A percentile compares a stretch with the other conserved stretches of the same genome.
Evolutionary conservation across 2,113 vertebrate species (phyloP).

Genomic region (Phalacrocorax aristotelis): DNA sequence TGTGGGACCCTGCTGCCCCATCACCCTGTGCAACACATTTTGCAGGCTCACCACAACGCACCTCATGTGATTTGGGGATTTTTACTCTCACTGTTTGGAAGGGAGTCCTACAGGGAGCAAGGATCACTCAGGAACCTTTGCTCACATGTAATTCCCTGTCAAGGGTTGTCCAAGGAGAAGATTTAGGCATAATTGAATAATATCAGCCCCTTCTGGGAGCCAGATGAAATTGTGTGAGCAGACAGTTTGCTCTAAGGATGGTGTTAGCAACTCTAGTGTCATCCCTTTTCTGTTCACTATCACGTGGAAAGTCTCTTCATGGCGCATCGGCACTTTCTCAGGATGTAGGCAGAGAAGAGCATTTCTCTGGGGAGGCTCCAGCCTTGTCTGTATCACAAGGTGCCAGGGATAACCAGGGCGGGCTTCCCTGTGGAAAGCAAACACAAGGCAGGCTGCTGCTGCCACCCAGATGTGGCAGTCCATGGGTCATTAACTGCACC

Average conservation of each 20-base stretch:
- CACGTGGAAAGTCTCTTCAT: background rate
- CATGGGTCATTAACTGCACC: background rate
- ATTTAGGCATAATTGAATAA: background rate
- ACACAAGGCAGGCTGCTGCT: background rate
- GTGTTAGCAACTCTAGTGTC: background rate
- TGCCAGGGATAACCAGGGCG: background rate
- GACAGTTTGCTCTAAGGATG: background rate
- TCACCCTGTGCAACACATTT: no score
- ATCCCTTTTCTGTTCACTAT: background rate
- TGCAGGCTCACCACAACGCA: background rate
- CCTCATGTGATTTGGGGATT: background rate
- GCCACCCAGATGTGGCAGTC: no score
- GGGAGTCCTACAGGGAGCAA: background rate
- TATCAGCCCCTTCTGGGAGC: background rate
- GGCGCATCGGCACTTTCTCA: background rate
- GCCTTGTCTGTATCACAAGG: fast-evolving
- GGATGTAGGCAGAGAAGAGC: background rate
- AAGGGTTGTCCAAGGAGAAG: background rate
- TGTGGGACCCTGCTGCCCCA: background rate
- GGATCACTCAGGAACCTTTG: background rate
- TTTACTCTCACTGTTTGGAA: background rate
- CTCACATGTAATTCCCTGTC: background rate
- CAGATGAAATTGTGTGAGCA: background rate
- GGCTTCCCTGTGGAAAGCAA: background rate
- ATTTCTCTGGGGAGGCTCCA: background rate